Base-by-base conservation (phyloP, 2,113 vertebrate species). In the Mystacornis crossleyi region DNA sequence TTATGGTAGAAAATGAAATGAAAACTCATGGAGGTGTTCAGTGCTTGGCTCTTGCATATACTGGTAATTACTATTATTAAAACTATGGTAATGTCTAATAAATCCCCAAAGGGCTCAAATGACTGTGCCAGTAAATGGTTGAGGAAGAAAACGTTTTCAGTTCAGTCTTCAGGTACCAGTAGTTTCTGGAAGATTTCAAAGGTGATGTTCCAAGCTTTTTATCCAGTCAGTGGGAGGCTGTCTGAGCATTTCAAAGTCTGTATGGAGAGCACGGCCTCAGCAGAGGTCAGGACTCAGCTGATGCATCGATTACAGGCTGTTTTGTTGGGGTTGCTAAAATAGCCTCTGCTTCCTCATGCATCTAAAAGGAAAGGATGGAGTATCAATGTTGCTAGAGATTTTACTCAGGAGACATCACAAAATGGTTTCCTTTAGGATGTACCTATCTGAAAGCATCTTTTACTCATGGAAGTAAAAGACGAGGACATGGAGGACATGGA, bases 261-360 rank as follows among this genome's bases (percentile, higher is more conserved):
- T 69, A 83, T 66, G 75, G 47, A 91, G 91, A 24, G 73, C 14
- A 84, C 60, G 33, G 69, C 14, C 8, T 26, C 50, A 94, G 91
- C 88, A 51, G 95, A 96, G 95, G 98, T 99, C 99, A 99, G 98
- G 98, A 99, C 93, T 99, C 99, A 43, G 98, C 82, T 67, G 96
- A 97, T 29, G 96, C 86, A 93, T 98, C 98, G 2, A 95, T 97
- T 92, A 98, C 92, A 70, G 98, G 97, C 53, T 98, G 98, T 96
- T 99, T 99, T 77, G 98, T 97, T 38, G 98, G 97, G 81, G 97
- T 97, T 79, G 98, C 98, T 97, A 99, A 97, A 96, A 99, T 98
- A 84, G 99, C 98, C 97, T 99, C 99, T 40, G 99, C 99, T 98
- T 99, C 99, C 96, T 99, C 99, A 60, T 99, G 99, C 99, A 99